These are phyloP conservation scores for Netta rufina DNA, from an alignment of 2,797 vertebrate genomes.

Conservation along the genomic window DNA sequence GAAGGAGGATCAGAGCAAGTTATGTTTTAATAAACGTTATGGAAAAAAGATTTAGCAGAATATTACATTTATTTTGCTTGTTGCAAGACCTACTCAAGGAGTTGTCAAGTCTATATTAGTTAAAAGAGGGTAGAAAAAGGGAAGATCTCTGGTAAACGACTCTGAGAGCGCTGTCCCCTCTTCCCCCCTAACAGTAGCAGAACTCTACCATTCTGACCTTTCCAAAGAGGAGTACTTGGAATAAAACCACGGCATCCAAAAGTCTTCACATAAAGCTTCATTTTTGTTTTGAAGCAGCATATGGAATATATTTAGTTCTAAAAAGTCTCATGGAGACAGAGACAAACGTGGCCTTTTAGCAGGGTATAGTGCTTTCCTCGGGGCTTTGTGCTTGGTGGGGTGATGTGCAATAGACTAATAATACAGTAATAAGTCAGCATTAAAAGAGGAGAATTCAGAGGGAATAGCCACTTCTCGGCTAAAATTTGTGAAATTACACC, in stretches of 20 bases:
- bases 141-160: conserved; percentile 21
- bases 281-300: conserved; percentile 50
- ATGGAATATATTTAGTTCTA: conserved; percentile 52
- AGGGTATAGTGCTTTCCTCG: conserved; percentile 25
- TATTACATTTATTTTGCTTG: conserved; percentile 7
- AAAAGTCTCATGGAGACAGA: conserved; percentile 41
- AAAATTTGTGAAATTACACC: neutral
- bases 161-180: neutral
- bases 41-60: neutral
- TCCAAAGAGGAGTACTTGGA: conserved; percentile 52
- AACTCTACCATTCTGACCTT: conserved; percentile 57
- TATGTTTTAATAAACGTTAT: conserved; percentile 22
- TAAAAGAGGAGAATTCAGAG: neutral
- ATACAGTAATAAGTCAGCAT: neutral
- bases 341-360: conserved; percentile 29
- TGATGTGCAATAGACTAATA: neutral
- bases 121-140: neutral
- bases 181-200: conserved; percentile 43
- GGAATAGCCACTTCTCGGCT: neutral
- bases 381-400: conserved; percentile 14
- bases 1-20: conserved; percentile 5
- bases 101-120: neutral
- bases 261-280: conserved; percentile 58
- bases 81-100: neutral
- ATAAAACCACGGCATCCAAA: conserved; percentile 45